Evolutionary conservation across 2,113 vertebrate species (phyloP).

Genomic region (Pteruthius melanotis): DNA sequence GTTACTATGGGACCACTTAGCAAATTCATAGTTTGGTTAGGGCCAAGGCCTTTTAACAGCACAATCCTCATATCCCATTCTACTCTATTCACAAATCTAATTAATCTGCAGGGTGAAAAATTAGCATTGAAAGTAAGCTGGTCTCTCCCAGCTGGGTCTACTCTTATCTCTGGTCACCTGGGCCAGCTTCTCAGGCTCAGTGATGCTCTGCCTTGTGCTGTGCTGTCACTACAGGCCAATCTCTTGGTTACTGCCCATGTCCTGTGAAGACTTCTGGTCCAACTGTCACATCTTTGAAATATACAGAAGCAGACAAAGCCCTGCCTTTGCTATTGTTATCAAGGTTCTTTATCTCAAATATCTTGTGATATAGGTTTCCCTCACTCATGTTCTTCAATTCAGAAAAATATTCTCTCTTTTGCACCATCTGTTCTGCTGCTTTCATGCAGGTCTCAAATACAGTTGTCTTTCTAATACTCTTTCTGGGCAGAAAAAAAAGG

Average conservation of each 20-base stretch:
- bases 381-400: background rate
- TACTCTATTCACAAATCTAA: background rate
- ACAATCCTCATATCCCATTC: background rate
- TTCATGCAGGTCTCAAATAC: background rate
- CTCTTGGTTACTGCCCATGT: background rate
- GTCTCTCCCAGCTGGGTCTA: background rate
- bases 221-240: background rate
- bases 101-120: background rate
- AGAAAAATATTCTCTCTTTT: background rate
- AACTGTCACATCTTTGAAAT: background rate
- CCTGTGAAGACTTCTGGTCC: background rate
- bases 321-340: background rate
- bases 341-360: background rate
- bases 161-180: background rate
- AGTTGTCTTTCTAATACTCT: background rate
- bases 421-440: background rate
- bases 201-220: background rate
- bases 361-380: fast-evolving
- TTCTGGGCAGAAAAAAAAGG: background rate
- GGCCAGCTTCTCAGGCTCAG: background rate
- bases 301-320: background rate
- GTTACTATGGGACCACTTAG: background rate
- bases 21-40: background rate
- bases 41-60: background rate
- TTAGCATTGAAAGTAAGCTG: background rate